These are phyloP conservation scores for Plagiodera versicolora DNA, from an alignment of 2,888 invertebrate genomes.

Conservation along the genomic window DNA sequence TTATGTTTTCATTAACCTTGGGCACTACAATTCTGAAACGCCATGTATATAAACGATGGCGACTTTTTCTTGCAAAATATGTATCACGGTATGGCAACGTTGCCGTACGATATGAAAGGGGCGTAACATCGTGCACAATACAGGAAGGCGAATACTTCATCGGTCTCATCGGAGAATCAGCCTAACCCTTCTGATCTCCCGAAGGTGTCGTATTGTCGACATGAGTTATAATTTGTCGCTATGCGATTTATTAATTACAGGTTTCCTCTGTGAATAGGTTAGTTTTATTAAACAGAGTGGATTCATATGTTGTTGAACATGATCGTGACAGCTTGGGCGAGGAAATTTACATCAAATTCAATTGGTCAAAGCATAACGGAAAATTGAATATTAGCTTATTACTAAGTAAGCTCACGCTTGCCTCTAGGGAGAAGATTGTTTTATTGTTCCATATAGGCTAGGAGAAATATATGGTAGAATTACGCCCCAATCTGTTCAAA, in stretches of 20 bases:
- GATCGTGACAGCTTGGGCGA: background rate
- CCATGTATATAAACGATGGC: too few relatives aligned
- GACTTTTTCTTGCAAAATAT: too few relatives aligned
- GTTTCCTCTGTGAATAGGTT: slow-evolving; percentile 37
- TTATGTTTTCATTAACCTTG: too few relatives aligned
- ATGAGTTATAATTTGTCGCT: slow-evolving; percentile 49
- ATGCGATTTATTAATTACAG: slow-evolving; percentile 53
- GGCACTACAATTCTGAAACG: too few relatives aligned
- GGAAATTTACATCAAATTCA: background rate
- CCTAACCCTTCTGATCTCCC: slow-evolving; percentile 49
- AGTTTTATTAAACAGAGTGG: slow-evolving; percentile 34
- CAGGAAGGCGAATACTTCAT: slow-evolving; percentile 4
- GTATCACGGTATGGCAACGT: too few relatives aligned
- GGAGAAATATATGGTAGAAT: too few relatives aligned
- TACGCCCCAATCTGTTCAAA: too few relatives aligned
- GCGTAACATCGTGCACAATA: too few relatives aligned
- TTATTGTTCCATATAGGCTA: too few relatives aligned
- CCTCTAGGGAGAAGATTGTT: too few relatives aligned
- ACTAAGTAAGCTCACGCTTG: too few relatives aligned
- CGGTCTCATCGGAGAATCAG: slow-evolving; percentile 27
- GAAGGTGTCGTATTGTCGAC: slow-evolving; percentile 46
- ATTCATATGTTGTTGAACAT: slow-evolving; percentile 22
- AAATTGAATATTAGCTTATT: background rate
- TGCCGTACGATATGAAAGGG: too few relatives aligned
- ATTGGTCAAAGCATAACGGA: background rate